Conservation (phyloP, 2,888 invertebrate genomes). For the Orthonychiurus folsomi region DNA sequence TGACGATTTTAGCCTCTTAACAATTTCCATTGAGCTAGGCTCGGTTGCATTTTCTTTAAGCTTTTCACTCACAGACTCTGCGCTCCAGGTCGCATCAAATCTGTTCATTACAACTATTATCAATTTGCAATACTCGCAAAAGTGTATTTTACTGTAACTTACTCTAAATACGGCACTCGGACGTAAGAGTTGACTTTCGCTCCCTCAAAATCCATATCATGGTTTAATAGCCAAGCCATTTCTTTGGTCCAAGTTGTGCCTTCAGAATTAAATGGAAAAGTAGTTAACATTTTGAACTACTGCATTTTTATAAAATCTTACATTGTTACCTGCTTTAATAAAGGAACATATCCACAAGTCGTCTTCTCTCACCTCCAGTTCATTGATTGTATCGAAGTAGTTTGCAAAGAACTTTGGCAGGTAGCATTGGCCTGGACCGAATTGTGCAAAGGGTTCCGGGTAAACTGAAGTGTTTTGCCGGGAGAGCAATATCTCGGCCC, state of each 20-base stretch:
- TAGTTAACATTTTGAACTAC: too few relatives aligned
- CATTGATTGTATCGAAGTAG: constrained; percentile 42
- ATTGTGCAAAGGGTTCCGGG: constrained; percentile 7
- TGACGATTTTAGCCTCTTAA: constrained; percentile 29
- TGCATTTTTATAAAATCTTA: too few relatives aligned
- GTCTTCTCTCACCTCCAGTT: constrained; percentile 47
- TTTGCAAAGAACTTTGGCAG: constrained; percentile 16
- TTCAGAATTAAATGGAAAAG: too few relatives aligned
- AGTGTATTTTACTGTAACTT: constrained; percentile 28
- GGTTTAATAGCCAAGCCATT: constrained; percentile 82
- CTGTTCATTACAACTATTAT: too few relatives aligned
- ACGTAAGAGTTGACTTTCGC: constrained; percentile 54
- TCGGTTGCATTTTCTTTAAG: background rate
- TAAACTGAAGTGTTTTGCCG: constrained; percentile 7
- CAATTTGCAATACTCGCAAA: too few relatives aligned
- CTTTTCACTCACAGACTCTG: background rate
- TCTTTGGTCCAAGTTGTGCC: constrained; percentile 91
- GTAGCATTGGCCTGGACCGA: background rate
- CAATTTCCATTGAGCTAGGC: constrained; percentile 34
- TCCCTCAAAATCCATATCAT: constrained; percentile 65
- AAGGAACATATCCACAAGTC: constrained; percentile 46
- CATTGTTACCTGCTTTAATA: constrained; percentile 43
- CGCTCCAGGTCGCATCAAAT: constrained; percentile 14
- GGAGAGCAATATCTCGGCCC: background rate
- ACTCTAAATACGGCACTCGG: constrained; percentile 66